Evolutionary conservation across 2,888 invertebrate genomes (phyloP).

Genomic region (Eupithecia subfuscata): DNA sequence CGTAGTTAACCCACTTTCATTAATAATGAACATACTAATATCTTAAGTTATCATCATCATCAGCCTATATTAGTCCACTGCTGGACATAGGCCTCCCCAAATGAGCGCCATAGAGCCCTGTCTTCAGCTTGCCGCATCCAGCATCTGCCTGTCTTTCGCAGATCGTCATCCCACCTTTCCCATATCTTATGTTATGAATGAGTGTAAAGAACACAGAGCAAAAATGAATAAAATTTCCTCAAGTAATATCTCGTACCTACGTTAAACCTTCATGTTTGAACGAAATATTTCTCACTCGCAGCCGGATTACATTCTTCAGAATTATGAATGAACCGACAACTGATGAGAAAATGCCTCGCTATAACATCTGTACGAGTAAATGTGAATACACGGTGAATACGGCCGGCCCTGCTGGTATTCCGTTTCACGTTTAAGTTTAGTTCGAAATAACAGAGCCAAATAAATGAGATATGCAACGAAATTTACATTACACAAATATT

Average conservation of each 20-base stretch:
- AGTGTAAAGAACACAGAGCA: background rate
- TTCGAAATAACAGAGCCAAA: background rate
- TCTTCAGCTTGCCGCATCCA: too few species aligned
- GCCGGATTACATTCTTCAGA: slow-evolving; percentile 33
- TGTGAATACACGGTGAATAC: slow-evolving; percentile 27
- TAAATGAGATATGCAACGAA: background rate
- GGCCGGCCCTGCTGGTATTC: background rate
- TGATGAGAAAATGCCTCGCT: slow-evolving; percentile 39
- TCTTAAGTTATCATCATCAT: too few species aligned
- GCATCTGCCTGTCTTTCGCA: too few species aligned
- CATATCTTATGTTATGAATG: background rate
- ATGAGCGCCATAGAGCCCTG: too few species aligned
- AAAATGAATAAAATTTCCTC: background rate
- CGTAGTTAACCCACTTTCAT: too few species aligned
- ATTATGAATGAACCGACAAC: slow-evolving; percentile 33
- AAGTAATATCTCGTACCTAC: slow-evolving; percentile 1
- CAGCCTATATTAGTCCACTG: too few species aligned
- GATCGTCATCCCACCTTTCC: too few species aligned
- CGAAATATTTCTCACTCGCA: slow-evolving; percentile 19
- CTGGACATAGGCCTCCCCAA: too few species aligned
- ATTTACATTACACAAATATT: background rate
- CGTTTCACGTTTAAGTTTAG: background rate
- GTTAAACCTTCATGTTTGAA: slow-evolving; percentile 13
- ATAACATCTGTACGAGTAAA: slow-evolving; percentile 37
- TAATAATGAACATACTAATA: too few species aligned